phyloP scores from a whole-genome alignment of 1,140 invertebrate genomes.

The Lerema accius region DNA sequence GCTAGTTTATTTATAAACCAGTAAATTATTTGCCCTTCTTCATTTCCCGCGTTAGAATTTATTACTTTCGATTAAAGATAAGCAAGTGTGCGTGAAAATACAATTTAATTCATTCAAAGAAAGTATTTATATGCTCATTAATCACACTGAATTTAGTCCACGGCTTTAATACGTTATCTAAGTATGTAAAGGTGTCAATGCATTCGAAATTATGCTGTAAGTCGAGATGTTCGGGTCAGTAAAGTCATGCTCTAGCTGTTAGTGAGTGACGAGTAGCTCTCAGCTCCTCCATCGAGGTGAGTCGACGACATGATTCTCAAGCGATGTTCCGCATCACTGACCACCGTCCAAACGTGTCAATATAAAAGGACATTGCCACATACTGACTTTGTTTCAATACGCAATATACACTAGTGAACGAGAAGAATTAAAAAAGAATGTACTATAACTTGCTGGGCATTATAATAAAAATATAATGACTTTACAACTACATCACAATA shows the following conservation, averaged over 20 bases:
- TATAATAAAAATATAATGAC: no score
- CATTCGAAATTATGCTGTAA: conserved; percentile 30
- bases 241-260: conserved; percentile 51
- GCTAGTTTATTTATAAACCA: no score
- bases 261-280: conserved; percentile 24
- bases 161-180: conserved; percentile 19
- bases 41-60: no score
- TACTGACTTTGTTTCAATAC: no score
- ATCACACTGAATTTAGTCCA: conserved; percentile 13
- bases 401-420: no score
- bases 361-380: conserved; percentile 15
- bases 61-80: no score
- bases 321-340: conserved; percentile 49
- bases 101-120: neutral
- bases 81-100: no score
- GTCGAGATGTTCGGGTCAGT: conserved; percentile 39
- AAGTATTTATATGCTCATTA: conserved; percentile 17
- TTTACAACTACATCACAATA: no score
- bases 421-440: no score
- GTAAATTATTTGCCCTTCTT: no score
- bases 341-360: conserved; percentile 40
- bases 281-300: conserved; percentile 35
- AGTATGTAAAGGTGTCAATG: conserved; percentile 24
- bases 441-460: no score
- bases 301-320: conserved; percentile 64